Evolutionary conservation across 2,113 vertebrate genomes (phyloP).

Genomic region (Hyaena hyaena): DNA sequence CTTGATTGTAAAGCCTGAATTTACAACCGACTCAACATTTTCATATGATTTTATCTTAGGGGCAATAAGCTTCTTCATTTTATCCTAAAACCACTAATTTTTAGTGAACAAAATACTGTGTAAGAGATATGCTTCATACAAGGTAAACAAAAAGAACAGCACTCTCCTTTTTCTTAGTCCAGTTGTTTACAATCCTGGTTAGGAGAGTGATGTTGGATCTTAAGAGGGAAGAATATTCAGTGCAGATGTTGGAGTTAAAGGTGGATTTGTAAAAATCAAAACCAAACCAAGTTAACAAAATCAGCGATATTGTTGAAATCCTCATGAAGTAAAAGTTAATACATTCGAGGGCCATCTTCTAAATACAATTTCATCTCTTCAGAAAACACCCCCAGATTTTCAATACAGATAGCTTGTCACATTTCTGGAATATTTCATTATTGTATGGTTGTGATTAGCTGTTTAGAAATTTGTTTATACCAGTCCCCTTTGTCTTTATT

Average conservation of each 20-base stretch:
- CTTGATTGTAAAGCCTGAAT: constrained; percentile 26
- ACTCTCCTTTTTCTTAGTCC: neutral
- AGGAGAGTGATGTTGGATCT: too few relatives aligned
- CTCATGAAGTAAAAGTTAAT: neutral
- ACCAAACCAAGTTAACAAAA: neutral
- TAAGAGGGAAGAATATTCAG: neutral
- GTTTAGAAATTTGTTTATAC: neutral
- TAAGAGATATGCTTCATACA: neutral
- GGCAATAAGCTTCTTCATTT: neutral
- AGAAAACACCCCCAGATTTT: neutral
- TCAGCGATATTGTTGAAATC: neutral
- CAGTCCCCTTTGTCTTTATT: neutral
- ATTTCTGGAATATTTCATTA: neutral
- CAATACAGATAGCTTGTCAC: neutral
- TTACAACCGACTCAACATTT: neutral
- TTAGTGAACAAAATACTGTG: neutral
- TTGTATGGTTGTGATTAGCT: neutral
- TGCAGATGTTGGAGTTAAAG: neutral
- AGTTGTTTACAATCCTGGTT: neutral
- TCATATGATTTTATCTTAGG: neutral
- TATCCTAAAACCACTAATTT: neutral
- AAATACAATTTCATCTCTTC: neutral
- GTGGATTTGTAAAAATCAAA: neutral
- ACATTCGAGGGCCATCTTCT: neutral
- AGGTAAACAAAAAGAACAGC: neutral